phyloP scores from a whole-genome alignment of 2,888 invertebrate species.

The Oasisia sp. region DNA sequence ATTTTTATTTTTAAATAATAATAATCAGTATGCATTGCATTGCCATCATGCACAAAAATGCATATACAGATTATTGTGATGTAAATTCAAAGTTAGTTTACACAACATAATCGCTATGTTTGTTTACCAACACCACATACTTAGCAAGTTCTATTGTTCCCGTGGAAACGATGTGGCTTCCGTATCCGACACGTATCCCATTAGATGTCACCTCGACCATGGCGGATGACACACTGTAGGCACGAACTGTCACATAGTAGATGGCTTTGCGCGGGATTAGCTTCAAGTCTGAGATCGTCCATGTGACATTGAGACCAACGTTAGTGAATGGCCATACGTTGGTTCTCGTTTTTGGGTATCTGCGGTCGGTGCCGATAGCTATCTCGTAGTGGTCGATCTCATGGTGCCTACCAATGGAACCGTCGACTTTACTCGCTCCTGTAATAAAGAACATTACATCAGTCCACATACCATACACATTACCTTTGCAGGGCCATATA shows the following conservation, averaged over 20 bases:
- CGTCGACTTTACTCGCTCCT: not conserved
- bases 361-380: constrained; percentile 34
- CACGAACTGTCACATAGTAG: constrained; percentile 36
- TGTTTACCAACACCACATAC: not conserved
- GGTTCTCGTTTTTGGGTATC: constrained; percentile 30
- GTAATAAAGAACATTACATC: not conserved
- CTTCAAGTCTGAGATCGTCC: constrained; percentile 24
- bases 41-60: no score
- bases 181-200: constrained; percentile 33
- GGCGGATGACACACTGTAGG: constrained; percentile 29
- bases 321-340: constrained; percentile 32
- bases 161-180: not conserved
- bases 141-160: not conserved
- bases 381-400: constrained; percentile 33
- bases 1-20: no score
- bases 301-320: constrained; percentile 33
- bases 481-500: not conserved
- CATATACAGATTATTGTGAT: no score
- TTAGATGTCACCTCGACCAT: constrained; percentile 34
- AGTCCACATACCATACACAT: not conserved
- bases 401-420: constrained; percentile 26
- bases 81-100: no score
- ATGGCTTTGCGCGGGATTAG: constrained; percentile 29
- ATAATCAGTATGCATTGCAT: no score
- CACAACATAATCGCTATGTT: no score